These are phyloP conservation scores for Trissolcus japonicus DNA, from an alignment of 2,888 invertebrate genomes.

Conservation along the genomic window DNA sequence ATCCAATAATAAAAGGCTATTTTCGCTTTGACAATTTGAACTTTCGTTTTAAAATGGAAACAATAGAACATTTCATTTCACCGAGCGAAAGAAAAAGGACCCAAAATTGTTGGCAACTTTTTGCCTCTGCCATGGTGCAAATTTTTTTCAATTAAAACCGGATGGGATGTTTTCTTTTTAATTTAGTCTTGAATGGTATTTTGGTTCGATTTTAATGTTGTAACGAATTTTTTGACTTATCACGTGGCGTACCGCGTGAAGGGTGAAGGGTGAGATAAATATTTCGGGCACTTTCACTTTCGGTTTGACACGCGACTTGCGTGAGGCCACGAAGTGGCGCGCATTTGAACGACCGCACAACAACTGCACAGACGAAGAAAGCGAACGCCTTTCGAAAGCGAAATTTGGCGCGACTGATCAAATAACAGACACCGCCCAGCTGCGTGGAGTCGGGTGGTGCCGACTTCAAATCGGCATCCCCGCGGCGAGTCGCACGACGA, in stretches of 20 bases:
- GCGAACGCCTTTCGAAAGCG: constrained; percentile 31
- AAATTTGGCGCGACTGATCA: constrained; percentile 69
- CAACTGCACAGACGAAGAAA: constrained; percentile 2
- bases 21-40: constrained; percentile 4
- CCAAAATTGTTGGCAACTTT: neutral
- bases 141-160: neutral
- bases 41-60: neutral
- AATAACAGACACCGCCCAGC: constrained; percentile 78
- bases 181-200: no score
- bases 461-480: constrained; percentile 67
- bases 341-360: constrained; percentile 5
- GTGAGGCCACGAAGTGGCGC: constrained; percentile 3
- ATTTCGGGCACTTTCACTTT: constrained; percentile 31
- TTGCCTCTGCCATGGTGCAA: neutral
- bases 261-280: neutral
- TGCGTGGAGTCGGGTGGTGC: constrained; percentile 72
- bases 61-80: neutral
- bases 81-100: neutral
- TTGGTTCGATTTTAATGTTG: neutral
- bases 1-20: constrained; percentile 21
- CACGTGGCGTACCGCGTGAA: neutral
- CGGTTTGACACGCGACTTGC: constrained; percentile 21
- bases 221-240: neutral
- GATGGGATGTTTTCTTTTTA: no score
- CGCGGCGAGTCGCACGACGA: constrained; percentile 59